A percentile compares a stretch with the other conserved stretches of the same genome.
These are phyloP conservation scores for Numida meleagris DNA, from an alignment of 2,113 vertebrate genomes.

Conservation along the genomic window DNA sequence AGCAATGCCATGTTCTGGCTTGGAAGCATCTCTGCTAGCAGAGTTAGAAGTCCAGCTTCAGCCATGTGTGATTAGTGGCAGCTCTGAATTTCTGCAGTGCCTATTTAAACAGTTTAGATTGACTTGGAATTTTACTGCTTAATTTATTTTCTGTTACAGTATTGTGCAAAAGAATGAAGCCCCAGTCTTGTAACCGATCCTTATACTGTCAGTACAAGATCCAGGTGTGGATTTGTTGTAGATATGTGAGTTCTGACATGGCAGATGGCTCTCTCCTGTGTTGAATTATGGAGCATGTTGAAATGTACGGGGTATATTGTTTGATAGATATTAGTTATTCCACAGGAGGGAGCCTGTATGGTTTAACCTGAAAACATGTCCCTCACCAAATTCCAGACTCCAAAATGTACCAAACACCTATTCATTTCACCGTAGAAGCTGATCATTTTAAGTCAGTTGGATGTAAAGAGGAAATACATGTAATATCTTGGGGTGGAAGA, in stretches of 20 bases:
- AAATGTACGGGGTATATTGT: background rate
- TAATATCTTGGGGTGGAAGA: background rate
- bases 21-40: background rate
- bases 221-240: background rate
- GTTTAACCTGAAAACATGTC: background rate
- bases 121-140: constrained; percentile 7
- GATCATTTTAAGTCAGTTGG: background rate
- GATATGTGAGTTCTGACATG: constrained; percentile 12
- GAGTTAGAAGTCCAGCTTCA: background rate
- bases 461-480: background rate
- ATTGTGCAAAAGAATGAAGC: background rate
- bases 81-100: constrained; percentile 1
- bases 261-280: constrained; percentile 7
- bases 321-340: constrained; percentile 27
- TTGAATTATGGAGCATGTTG: constrained; percentile 23
- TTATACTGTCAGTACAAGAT: background rate
- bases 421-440: background rate
- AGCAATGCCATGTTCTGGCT: background rate
- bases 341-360: constrained; percentile 56
- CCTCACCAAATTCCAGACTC: background rate
- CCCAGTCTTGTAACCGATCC: background rate
- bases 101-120: constrained; percentile 1
- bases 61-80: background rate
- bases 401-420: background rate
- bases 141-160: background rate